These are phyloP conservation scores for Thyatira batis DNA, from an alignment of 2,888 invertebrate genomes.

Conservation along the genomic window DNA sequence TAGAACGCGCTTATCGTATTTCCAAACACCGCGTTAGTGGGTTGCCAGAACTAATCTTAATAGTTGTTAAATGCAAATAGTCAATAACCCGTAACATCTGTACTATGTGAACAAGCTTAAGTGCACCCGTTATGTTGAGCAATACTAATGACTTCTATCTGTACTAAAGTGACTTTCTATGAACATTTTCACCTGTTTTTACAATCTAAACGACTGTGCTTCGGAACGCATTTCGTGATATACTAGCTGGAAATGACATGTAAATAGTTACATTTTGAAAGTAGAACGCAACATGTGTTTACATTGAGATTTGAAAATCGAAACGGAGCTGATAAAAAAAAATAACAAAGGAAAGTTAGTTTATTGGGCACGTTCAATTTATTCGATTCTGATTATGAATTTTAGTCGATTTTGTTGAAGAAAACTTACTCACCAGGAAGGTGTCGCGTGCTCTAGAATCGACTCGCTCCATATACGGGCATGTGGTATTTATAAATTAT, in stretches of 20 bases:
- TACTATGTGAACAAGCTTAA: slow-evolving; percentile 38
- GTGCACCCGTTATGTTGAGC: slow-evolving; percentile 43
- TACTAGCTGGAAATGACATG: slow-evolving; percentile 41
- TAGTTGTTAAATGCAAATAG: slow-evolving; percentile 34
- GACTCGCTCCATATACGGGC: slow-evolving; percentile 16
- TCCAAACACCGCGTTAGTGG: background rate
- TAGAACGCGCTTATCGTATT: background rate
- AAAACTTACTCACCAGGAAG: background rate
- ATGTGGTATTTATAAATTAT: slow-evolving; percentile 29
- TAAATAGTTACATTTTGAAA: slow-evolving; percentile 41
- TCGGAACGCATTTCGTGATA: slow-evolving; percentile 38
- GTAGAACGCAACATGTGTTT: slow-evolving; percentile 33
- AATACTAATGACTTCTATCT: slow-evolving; percentile 45
- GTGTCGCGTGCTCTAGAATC: background rate
- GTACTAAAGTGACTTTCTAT: slow-evolving; percentile 53
- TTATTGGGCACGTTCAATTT: slow-evolving; percentile 12
- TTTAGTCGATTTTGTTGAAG: background rate
- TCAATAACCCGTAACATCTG: slow-evolving; percentile 33
- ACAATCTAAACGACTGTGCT: slow-evolving; percentile 56
- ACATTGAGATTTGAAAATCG: background rate
- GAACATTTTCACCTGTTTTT: slow-evolving; percentile 42
- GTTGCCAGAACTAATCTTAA: background rate
- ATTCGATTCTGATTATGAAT: background rate
- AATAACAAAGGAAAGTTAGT: slow-evolving; percentile 19
- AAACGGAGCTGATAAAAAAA: slow-evolving; percentile 6